A percentile compares a stretch with the other conserved stretches of the same genome.
These are phyloP conservation scores for Drosophila siamana DNA, from an alignment of 2,888 invertebrate genomes.

Conservation along the genomic window DNA sequence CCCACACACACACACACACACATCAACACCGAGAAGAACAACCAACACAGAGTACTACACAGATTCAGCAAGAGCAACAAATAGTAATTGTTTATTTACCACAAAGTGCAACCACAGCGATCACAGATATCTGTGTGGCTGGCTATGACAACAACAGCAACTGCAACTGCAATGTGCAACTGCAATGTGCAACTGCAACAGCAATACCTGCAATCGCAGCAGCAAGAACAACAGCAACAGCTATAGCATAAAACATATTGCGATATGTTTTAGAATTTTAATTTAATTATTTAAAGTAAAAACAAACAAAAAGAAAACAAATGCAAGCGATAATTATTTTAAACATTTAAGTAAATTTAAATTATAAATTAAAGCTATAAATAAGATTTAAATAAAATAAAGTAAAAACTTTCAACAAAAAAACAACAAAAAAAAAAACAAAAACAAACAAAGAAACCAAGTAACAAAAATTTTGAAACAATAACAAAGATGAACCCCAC, in stretches of 20 bases:
- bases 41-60: conserved; percentile 34
- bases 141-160: conserved; percentile 46
- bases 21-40: conserved; percentile 30
- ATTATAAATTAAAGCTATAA: conserved; percentile 84
- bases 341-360: conserved; percentile 85
- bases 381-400: conserved; percentile 84
- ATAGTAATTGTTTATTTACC: conserved; percentile 75
- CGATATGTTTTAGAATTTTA: conserved; percentile 83
- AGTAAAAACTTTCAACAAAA: conserved; percentile 68
- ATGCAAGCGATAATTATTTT: conserved; percentile 85
- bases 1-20: conserved; percentile 30
- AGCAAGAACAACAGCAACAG: conserved; percentile 44
- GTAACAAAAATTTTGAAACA: conserved; percentile 53
- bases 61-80: conserved; percentile 65
- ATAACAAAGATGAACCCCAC: conserved; percentile 48
- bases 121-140: conserved; percentile 51
- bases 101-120: conserved; percentile 65
- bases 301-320: conserved; percentile 76
- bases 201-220: conserved; percentile 50
- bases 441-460: conserved; percentile 60
- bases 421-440: conserved; percentile 64
- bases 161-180: conserved; percentile 43
- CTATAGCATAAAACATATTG: conserved; percentile 73
- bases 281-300: conserved; percentile 85
- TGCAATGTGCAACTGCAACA: conserved; percentile 38